These are phyloP conservation scores for Drosophila kikkawai DNA, from an alignment of 1,140 invertebrate genomes.

Conservation along the genomic window DNA sequence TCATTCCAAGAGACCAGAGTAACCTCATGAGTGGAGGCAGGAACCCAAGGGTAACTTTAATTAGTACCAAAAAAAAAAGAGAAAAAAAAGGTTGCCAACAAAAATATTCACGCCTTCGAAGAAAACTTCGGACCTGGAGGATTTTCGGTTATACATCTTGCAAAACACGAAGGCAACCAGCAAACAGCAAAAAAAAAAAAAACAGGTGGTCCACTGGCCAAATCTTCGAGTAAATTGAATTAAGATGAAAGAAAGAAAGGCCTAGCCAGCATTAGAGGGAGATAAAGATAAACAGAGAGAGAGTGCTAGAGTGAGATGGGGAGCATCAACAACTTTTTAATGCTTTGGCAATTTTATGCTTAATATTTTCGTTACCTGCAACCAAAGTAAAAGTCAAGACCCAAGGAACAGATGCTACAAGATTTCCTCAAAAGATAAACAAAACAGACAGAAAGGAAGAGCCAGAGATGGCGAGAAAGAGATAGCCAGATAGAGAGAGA, in stretches of 20 bases:
- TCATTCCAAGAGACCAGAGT: constrained; percentile 40
- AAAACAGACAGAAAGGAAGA: constrained; percentile 30
- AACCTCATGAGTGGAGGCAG: constrained; percentile 29
- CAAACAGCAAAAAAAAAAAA: constrained; percentile 24
- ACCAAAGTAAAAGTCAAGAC: constrained; percentile 49
- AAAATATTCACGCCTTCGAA: constrained; percentile 66
- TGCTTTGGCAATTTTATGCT: constrained; percentile 66
- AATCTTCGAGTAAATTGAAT: constrained; percentile 70
- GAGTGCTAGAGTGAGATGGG: background rate
- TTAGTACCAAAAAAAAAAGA: constrained; percentile 48
- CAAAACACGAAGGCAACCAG: constrained; percentile 50
- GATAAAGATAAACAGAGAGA: background rate
- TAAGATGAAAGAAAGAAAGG: constrained; percentile 77
- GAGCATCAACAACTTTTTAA: constrained; percentile 61
- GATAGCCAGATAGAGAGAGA: constrained; percentile 20
- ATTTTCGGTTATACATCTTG: constrained; percentile 62
- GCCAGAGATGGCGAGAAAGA: constrained; percentile 19
- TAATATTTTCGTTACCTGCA: constrained; percentile 65
- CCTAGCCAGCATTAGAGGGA: constrained; percentile 50
- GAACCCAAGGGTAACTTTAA: constrained; percentile 59
- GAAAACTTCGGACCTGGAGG: constrained; percentile 28
- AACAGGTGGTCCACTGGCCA: constrained; percentile 60
- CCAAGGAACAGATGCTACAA: constrained; percentile 65
- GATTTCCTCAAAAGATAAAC: constrained; percentile 71
- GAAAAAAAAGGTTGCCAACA: constrained; percentile 6